Percentiles rank a stretch among this genome's conserved stretches.
These are phyloP conservation scores for Zingel zingel DNA, from an alignment of 2,113 vertebrate species.

Conservation along the genomic window DNA sequence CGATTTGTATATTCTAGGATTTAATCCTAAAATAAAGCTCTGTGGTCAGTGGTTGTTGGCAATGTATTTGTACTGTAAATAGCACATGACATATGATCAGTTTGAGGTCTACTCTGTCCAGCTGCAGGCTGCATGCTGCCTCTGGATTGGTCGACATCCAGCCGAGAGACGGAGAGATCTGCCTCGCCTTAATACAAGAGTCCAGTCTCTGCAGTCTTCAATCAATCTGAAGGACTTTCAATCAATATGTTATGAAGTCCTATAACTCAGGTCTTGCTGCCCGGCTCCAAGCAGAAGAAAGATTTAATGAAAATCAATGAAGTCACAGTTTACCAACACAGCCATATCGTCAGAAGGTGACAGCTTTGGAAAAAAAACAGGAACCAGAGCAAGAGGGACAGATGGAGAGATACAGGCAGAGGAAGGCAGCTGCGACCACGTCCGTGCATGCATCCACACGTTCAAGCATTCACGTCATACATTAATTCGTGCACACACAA, in stretches of 20 bases:
- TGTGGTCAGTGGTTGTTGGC: not conserved
- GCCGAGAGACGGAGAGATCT: slow-evolving; percentile 30
- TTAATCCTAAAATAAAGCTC: too few relatives aligned
- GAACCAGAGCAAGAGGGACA: not conserved
- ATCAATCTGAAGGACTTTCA: slow-evolving; percentile 59
- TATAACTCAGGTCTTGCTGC: slow-evolving; percentile 59
- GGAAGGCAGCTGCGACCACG: not conserved
- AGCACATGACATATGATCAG: not conserved
- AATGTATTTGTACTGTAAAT: not conserved
- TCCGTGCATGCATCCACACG: too few relatives aligned
- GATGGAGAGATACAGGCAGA: not conserved
- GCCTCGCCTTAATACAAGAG: slow-evolving; percentile 11
- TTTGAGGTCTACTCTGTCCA: not conserved
- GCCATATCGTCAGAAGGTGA: slow-evolving; percentile 26
- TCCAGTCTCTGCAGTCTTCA: slow-evolving; percentile 38
- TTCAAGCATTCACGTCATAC: too few relatives aligned
- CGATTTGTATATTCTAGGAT: too few relatives aligned
- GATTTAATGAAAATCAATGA: slow-evolving; percentile 64
- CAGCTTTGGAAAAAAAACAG: slow-evolving; percentile 28
- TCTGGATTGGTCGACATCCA: not conserved
- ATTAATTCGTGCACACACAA: too few relatives aligned
- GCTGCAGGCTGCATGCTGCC: not conserved
- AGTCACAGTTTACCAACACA: slow-evolving; percentile 30
- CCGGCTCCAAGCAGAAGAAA: slow-evolving; percentile 41
- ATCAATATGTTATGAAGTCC: slow-evolving; percentile 68